Percentiles rank a stretch among this genome's conserved stretches.
phyloP scores from a whole-genome alignment of 2,113 vertebrate species.

The Oenanthe oenanthe region DNA sequence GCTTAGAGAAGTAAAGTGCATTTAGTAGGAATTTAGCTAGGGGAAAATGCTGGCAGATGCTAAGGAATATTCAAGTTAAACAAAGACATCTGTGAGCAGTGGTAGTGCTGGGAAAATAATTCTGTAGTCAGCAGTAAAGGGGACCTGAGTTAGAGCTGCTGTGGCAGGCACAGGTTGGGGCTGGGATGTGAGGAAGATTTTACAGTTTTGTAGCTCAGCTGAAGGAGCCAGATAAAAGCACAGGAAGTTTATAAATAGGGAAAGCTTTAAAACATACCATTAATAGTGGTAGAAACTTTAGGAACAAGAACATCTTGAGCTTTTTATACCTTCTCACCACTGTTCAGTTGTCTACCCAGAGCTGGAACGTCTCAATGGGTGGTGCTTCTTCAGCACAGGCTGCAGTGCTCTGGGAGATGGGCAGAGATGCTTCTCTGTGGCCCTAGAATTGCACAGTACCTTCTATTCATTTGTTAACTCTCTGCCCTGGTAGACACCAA shows the following conservation, averaged over 20 bases:
- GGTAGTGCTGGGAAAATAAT: not conserved
- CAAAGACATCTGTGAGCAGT: slow-evolving; percentile 19
- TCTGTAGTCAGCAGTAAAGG: not conserved
- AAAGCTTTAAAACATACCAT: not conserved
- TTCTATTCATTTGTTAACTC: not conserved
- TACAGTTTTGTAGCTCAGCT: not conserved
- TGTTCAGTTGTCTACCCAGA: not conserved
- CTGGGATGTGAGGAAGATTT: not conserved
- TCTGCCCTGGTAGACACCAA: not conserved
- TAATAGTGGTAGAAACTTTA: not conserved
- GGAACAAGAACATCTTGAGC: not conserved
- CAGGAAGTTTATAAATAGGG: not conserved
- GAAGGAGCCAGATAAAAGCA: not conserved
- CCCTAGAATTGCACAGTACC: not conserved
- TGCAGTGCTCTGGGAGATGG: not conserved
- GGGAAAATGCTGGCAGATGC: slow-evolving; percentile 5
- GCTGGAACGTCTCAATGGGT: not conserved
- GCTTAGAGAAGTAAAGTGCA: not conserved
- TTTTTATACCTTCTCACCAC: not conserved
- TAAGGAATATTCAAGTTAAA: slow-evolving; percentile 19
- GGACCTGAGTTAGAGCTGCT: not conserved
- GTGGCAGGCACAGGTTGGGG: not conserved
- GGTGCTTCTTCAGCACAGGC: not conserved
- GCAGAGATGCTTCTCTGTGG: not conserved
- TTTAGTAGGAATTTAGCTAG: slow-evolving; percentile 1